phyloP scores from a whole-genome alignment of 2,113 vertebrate species.

The Capreolus pygargus region DNA sequence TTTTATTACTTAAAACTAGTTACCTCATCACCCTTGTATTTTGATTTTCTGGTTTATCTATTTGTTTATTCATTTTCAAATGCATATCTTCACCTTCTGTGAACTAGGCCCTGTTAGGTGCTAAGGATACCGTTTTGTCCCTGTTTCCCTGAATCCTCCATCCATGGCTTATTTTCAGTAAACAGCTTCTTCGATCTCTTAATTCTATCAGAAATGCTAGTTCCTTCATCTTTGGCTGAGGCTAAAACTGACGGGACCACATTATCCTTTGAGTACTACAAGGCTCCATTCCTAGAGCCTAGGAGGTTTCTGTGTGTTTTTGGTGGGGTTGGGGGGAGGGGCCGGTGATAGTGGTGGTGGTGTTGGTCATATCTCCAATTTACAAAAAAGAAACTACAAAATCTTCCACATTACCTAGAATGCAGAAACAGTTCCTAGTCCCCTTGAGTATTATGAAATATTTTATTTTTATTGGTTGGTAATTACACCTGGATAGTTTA shows the following conservation, averaged over 20 bases:
- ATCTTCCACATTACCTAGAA: neutral
- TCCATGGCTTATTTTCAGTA: neutral
- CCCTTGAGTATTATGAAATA: neutral
- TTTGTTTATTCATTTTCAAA: neutral
- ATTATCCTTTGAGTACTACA: neutral
- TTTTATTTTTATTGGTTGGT: conserved; percentile 22
- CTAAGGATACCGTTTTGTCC: neutral
- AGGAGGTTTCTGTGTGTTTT: neutral
- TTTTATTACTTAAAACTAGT: neutral
- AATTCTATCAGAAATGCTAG: neutral
- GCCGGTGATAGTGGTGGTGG: neutral
- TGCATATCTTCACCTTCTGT: neutral
- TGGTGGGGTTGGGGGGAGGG: neutral
- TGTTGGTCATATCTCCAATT: neutral
- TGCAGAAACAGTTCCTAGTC: neutral
- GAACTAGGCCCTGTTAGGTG: neutral
- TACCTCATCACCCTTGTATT: neutral
- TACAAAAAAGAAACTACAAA: neutral
- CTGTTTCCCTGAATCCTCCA: neutral
- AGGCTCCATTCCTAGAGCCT: neutral
- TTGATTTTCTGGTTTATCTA: conserved; percentile 5
- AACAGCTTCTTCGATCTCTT: neutral
- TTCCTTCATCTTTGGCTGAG: neutral
- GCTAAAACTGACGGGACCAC: neutral
- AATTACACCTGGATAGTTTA: neutral